A percentile compares a stretch with the other conserved stretches of the same genome.
Evolutionary conservation across 1,140 invertebrate species (phyloP).

Genomic region (Patella vulgata): DNA sequence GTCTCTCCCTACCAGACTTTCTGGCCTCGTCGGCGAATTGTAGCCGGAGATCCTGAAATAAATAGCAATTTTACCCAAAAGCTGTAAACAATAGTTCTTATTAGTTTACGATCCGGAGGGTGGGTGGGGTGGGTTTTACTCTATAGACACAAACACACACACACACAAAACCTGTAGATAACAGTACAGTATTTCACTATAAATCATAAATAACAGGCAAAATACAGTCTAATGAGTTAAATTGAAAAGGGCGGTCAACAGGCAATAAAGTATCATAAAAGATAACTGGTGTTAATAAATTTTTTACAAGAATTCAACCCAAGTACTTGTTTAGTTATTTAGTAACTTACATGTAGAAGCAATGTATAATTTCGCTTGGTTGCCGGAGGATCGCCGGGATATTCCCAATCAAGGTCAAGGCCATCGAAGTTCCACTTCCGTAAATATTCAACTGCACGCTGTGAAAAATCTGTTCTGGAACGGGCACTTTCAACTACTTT

Average conservation of each 20-base stretch:
- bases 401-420: constrained; percentile 46
- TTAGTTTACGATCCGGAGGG: too few species aligned
- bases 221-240: too few species aligned
- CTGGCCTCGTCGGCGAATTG: constrained; percentile 17
- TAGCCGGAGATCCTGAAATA: constrained; percentile 14
- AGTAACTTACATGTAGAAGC: constrained; percentile 23
- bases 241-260: too few species aligned
- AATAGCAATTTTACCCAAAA: too few species aligned
- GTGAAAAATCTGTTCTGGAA: constrained; percentile 18
- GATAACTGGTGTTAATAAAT: too few species aligned
- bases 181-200: too few species aligned
- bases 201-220: too few species aligned
- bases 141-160: neutral
- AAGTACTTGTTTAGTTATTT: too few species aligned
- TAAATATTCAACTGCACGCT: constrained; percentile 25
- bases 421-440: constrained; percentile 39
- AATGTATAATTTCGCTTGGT: constrained; percentile 22
- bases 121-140: neutral
- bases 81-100: too few species aligned
- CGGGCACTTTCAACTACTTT: constrained; percentile 1
- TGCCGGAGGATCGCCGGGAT: constrained; percentile 25
- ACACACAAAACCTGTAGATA: too few species aligned
- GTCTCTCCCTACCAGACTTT: constrained; percentile 27
- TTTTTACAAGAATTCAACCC: too few species aligned
- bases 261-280: too few species aligned